Conservation (phyloP, 2,113 vertebrate genomes). For the Gasterosteus nipponicus region DNA sequence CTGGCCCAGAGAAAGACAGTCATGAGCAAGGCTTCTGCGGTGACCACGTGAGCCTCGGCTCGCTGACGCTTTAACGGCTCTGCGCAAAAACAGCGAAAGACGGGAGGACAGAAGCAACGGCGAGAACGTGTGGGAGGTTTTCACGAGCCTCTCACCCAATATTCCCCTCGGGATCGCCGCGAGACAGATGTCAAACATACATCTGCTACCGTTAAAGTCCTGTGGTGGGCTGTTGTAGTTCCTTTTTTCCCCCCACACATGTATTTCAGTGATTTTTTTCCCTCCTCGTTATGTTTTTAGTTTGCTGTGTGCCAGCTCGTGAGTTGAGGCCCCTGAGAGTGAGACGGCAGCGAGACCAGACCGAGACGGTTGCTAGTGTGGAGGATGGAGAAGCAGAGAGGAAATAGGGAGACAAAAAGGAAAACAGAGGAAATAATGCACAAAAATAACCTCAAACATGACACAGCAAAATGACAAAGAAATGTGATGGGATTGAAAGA, state of each 20-base stretch:
- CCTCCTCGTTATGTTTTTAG: conserved; percentile 27
- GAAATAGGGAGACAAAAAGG: not conserved
- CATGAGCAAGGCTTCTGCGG: conserved; percentile 73
- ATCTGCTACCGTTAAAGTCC: conserved; percentile 61
- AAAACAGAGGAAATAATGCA: not conserved
- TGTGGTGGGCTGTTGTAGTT: conserved; percentile 35
- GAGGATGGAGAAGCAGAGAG: not conserved
- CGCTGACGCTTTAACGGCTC: conserved; percentile 54
- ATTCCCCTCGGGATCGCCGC: conserved; percentile 45
- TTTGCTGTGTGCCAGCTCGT: conserved; percentile 52
- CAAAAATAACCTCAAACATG: not conserved
- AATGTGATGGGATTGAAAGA: not conserved
- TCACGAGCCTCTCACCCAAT: conserved; percentile 48
- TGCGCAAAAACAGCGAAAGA: conserved; percentile 43
- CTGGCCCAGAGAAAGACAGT: conserved; percentile 70
- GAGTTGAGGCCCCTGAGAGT: conserved; percentile 74
- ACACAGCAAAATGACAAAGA: conserved; percentile 7
- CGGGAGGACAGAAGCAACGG: conserved; percentile 42
- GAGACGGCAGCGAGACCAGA: conserved; percentile 64
- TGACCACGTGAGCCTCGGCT: conserved; percentile 65
- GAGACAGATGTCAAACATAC: conserved; percentile 65
- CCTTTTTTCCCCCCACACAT: conserved; percentile 23
- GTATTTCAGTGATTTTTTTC: conserved; percentile 42
- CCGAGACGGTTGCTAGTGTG: conserved; percentile 3
- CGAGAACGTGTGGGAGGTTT: conserved; percentile 50